These are phyloP conservation scores for Zaprionus ornatus DNA, from an alignment of 1,140 invertebrate species.

Conservation along the genomic window DNA sequence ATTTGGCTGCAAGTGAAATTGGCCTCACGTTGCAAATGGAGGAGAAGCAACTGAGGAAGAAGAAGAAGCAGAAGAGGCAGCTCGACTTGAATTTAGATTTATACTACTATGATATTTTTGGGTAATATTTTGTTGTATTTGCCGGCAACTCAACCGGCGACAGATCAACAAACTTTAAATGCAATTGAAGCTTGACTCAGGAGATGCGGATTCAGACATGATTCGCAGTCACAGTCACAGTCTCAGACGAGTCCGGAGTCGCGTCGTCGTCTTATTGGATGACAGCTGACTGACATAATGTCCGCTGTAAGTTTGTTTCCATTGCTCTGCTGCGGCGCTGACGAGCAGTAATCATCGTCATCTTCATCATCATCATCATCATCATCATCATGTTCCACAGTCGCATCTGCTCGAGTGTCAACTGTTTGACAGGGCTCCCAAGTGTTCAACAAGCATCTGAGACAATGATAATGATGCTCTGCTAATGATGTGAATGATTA, in stretches of 20 bases:
- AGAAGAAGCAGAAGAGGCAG: not conserved
- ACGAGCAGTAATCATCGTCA: slow-evolving; percentile 59
- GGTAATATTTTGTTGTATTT: slow-evolving; percentile 48
- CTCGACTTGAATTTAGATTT: slow-evolving; percentile 2
- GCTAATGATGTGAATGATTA: not conserved
- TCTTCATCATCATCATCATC: slow-evolving; percentile 26
- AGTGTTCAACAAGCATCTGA: slow-evolving; percentile 20
- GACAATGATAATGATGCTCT: not conserved
- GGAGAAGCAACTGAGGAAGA: too few relatives aligned
- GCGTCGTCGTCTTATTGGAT: slow-evolving; percentile 38
- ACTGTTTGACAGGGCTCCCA: slow-evolving; percentile 48
- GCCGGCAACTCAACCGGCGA: slow-evolving; percentile 54
- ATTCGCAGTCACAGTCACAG: not conserved
- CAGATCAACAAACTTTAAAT: slow-evolving; percentile 55
- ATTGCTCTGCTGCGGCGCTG: slow-evolving; percentile 28
- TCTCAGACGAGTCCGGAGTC: not conserved
- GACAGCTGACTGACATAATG: slow-evolving; percentile 81
- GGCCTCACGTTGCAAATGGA: slow-evolving; percentile 13
- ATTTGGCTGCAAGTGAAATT: slow-evolving; percentile 74
- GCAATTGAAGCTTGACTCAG: slow-evolving; percentile 44
- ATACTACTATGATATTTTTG: not conserved
- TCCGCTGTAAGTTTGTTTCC: slow-evolving; percentile 53
- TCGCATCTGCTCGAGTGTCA: slow-evolving; percentile 56
- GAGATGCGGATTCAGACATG: slow-evolving; percentile 2
- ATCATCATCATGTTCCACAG: slow-evolving; percentile 32